Evolutionary conservation across 2,888 invertebrate genomes (phyloP).

Genomic region (Polydrusus pterygomalis): DNA sequence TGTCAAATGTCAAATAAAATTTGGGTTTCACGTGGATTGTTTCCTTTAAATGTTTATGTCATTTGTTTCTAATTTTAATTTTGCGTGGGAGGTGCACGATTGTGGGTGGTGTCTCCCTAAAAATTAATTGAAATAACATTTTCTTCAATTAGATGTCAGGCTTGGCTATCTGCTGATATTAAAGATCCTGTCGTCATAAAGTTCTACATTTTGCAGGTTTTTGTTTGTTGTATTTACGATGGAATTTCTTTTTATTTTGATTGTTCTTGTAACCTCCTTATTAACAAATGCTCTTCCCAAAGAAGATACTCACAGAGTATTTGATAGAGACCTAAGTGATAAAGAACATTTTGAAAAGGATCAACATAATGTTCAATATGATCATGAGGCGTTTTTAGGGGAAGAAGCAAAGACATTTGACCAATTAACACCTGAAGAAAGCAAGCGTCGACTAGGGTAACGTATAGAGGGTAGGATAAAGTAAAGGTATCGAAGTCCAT

Average conservation of each 20-base stretch:
- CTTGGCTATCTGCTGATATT: too few relatives aligned
- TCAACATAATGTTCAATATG: conserved; percentile 92
- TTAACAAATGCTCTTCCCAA: conserved; percentile 78
- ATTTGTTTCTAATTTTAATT: too few relatives aligned
- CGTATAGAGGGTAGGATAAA: conserved; percentile 54
- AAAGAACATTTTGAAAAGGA: conserved; percentile 87
- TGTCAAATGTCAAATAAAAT: too few relatives aligned
- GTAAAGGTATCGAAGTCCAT: neutral
- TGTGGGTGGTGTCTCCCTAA: too few relatives aligned
- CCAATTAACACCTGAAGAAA: conserved; percentile 95
- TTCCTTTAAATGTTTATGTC: too few relatives aligned
- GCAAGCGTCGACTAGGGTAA: conserved; percentile 88
- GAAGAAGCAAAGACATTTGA: conserved; percentile 95
- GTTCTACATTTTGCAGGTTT: too few relatives aligned
- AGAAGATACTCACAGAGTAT: conserved; percentile 80
- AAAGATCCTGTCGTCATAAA: too few relatives aligned
- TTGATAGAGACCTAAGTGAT: conserved; percentile 84
- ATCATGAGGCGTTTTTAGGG: conserved; percentile 98
- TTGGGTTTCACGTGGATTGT: too few relatives aligned
- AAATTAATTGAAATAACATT: too few relatives aligned
- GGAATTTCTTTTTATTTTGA: conserved; percentile 20
- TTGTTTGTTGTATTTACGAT: neutral
- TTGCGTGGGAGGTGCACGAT: too few relatives aligned
- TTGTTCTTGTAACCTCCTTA: conserved; percentile 1
- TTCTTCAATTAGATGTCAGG: too few relatives aligned